Conservation (phyloP, 2,113 vertebrate genomes). For the Albula goreensis region DNA sequence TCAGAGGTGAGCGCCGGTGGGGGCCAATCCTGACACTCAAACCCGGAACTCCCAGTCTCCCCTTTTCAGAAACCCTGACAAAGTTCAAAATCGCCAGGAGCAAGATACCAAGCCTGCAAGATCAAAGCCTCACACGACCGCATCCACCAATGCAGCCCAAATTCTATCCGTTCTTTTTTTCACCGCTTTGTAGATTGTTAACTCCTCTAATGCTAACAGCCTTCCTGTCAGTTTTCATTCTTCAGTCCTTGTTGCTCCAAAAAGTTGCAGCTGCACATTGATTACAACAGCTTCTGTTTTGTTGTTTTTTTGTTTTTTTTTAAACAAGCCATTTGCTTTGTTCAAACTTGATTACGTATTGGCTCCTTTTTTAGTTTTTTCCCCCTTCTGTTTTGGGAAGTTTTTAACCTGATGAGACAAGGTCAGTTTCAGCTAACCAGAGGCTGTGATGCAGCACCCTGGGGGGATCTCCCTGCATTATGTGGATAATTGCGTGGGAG, state of each 20-base stretch:
- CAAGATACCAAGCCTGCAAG: constrained; percentile 24
- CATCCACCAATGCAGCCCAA: constrained; percentile 34
- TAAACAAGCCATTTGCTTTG: background rate
- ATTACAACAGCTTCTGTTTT: background rate
- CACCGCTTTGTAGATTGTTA: constrained; percentile 21
- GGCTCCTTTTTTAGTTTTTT: background rate
- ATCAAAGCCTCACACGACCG: constrained; percentile 53
- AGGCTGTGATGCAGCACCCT: background rate
- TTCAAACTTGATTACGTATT: background rate
- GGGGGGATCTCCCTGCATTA: background rate
- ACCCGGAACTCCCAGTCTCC: constrained; percentile 30
- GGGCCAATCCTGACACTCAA: constrained; percentile 42
- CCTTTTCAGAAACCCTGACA: constrained; percentile 32
- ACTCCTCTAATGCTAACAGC: background rate
- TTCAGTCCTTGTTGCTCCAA: background rate
- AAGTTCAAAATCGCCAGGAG: constrained; percentile 58
- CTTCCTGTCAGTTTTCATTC: background rate
- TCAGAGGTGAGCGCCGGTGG: background rate
- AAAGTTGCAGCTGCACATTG: background rate
- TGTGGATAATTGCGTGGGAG: background rate
- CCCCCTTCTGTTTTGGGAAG: too few relatives aligned
- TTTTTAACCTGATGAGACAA: background rate
- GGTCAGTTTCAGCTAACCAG: background rate
- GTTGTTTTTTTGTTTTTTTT: background rate
- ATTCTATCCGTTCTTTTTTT: constrained; percentile 25